A percentile compares a stretch with the other conserved stretches of the same genome.
Evolutionary conservation across 2,797 vertebrate species (phyloP).

Genomic region (Martes flavigula): DNA sequence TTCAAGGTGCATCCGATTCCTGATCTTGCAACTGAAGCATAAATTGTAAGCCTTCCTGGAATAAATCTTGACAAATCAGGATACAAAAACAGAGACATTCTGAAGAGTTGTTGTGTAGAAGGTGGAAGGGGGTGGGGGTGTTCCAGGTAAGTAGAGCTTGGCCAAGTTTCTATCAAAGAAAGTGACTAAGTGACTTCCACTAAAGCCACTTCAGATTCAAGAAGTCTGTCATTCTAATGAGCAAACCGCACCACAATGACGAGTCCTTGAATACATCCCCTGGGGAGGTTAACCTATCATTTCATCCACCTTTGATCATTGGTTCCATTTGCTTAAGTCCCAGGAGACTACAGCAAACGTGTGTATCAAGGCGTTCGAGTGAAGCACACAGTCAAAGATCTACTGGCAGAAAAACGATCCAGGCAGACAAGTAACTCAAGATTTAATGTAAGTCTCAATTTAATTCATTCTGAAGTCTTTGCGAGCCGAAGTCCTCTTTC

Average conservation of each 20-base stretch:
- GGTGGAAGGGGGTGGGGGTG: neutral
- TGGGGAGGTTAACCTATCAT: neutral
- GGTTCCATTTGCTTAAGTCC: conserved; percentile 70
- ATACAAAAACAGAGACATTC: neutral
- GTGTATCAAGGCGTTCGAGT: conserved; percentile 97
- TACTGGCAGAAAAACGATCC: conserved; percentile 95
- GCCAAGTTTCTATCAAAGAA: neutral
- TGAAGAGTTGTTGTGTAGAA: neutral
- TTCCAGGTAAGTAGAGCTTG: neutral
- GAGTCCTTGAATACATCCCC: neutral
- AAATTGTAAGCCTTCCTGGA: neutral
- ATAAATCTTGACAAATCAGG: neutral
- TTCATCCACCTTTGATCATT: neutral
- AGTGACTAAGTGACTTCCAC: neutral
- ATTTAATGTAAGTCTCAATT: conserved; percentile 87
- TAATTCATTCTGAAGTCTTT: neutral
- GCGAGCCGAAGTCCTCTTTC: neutral
- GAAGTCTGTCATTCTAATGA: neutral
- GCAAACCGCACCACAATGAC: neutral
- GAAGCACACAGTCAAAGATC: conserved; percentile 97
- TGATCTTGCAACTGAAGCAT: neutral
- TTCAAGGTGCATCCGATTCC: neutral
- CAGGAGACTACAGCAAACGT: conserved; percentile 91
- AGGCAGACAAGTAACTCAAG: conserved; percentile 88
- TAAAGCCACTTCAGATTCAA: neutral